These are phyloP conservation scores for Halictus rubicundus DNA, from an alignment of 1,140 invertebrate genomes.

Conservation along the genomic window DNA sequence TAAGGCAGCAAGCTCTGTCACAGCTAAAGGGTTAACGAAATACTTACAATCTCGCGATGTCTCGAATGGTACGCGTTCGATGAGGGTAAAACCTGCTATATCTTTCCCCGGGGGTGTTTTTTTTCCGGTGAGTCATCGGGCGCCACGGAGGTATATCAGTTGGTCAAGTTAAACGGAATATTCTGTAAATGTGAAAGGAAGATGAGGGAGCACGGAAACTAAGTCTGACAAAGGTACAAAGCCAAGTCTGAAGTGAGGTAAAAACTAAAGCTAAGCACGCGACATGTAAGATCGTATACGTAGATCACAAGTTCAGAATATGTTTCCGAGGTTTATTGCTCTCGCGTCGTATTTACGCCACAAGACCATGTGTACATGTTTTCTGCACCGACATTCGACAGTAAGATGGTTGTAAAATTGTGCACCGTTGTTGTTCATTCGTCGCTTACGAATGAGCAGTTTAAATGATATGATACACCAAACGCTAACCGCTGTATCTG, in stretches of 20 bases:
- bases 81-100: not conserved
- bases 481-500: conserved; percentile 74
- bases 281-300: not conserved
- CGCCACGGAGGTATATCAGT: not conserved
- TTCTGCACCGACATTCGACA: conserved; percentile 57
- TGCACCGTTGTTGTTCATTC: conserved; percentile 52
- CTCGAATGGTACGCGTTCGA: not conserved
- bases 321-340: conserved; percentile 53
- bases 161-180: not conserved
- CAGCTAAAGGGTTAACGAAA: not conserved
- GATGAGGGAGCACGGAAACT: conserved; percentile 55
- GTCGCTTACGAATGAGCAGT: conserved; percentile 54
- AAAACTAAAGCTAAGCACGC: conserved; percentile 19
- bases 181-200: conserved; percentile 38
- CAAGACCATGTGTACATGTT: conserved; percentile 55
- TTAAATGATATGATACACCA: conserved; percentile 68
- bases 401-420: conserved; percentile 61
- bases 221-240: conserved; percentile 50
- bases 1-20: not conserved
- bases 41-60: not conserved
- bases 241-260: not conserved
- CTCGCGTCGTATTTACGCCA: conserved; percentile 58
- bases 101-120: too few species aligned
- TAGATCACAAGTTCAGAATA: conserved; percentile 30
- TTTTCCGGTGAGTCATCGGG: not conserved